Percentiles rank a stretch among this genome's conserved stretches.
Conservation (phyloP, 2,797 vertebrate species). For the Diglossa cyanea region DNA sequence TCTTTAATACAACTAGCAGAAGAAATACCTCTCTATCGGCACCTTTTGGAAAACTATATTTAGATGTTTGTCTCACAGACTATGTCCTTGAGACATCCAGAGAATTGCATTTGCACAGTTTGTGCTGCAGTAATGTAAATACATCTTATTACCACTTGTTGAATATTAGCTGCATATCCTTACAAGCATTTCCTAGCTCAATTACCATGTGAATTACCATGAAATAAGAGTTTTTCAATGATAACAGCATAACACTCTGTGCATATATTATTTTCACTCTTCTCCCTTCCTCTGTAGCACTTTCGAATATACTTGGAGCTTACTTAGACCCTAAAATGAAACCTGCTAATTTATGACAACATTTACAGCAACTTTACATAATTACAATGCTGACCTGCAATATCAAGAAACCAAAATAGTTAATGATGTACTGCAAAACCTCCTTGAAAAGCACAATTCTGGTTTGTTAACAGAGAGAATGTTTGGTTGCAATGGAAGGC, state of each 20-base stretch:
- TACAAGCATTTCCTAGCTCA: constrained; percentile 2
- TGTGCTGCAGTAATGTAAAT: not conserved
- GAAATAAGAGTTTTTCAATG: constrained; percentile 27
- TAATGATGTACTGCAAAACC: not conserved
- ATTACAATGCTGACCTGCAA: constrained; percentile 17
- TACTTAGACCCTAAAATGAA: constrained; percentile 27
- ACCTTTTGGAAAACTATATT: not conserved
- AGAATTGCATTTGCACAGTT: not conserved
- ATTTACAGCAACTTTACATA: constrained; percentile 34
- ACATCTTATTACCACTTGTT: constrained; percentile 13
- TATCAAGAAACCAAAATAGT: not conserved
- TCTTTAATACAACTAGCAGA: not conserved
- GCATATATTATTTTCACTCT: not conserved
- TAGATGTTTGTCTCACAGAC: constrained; percentile 4
- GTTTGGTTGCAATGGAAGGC: not conserved
- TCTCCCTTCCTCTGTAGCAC: not conserved
- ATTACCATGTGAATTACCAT: constrained; percentile 42
- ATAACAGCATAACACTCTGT: not conserved
- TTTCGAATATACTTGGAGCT: not conserved
- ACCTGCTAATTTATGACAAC: constrained; percentile 9
- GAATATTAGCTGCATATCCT: not conserved
- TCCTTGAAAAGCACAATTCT: not conserved
- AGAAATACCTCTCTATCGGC: not conserved
- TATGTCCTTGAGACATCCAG: not conserved
- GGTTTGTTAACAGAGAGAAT: constrained; percentile 27